Conservation (phyloP, 2,888 invertebrate species). For the Conus canariensis region DNA sequence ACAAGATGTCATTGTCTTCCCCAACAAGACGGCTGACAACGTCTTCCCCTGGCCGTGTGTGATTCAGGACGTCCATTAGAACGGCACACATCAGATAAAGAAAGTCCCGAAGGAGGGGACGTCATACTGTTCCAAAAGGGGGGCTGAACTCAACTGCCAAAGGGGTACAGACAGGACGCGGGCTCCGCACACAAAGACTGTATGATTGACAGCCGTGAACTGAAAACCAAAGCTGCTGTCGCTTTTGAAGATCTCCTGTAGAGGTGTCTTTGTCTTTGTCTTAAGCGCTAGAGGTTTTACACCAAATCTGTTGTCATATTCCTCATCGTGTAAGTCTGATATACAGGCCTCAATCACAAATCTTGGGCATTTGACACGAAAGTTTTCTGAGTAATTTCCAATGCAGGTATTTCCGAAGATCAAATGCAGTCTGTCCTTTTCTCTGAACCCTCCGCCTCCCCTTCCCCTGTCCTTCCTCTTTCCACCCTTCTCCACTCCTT, state of each 20-base stretch:
- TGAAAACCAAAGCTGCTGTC: background rate
- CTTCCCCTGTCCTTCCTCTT: no score
- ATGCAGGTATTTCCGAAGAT: no score
- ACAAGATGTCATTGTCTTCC: constrained; percentile 16
- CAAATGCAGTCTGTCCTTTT: no score
- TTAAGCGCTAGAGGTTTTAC: no score
- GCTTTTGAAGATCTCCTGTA: background rate
- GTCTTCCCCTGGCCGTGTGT: background rate
- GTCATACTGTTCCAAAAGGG: background rate
- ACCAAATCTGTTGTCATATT: no score
- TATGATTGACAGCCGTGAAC: background rate
- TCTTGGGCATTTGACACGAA: no score
- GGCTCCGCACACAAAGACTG: constrained; percentile 12
- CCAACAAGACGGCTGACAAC: background rate
- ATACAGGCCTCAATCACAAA: no score
- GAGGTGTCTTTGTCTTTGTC: no score
- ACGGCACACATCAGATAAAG: constrained; percentile 23
- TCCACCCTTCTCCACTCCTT: no score
- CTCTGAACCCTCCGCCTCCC: no score
- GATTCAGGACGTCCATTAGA: constrained; percentile 18
- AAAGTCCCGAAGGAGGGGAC: background rate
- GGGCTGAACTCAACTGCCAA: background rate
- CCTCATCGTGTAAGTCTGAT: no score
- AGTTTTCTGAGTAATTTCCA: no score
- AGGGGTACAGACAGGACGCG: background rate